A percentile compares a stretch with the other conserved stretches of the same genome.
Conservation (phyloP, 2,797 vertebrate species). For the Lophotriccus pileatus region DNA sequence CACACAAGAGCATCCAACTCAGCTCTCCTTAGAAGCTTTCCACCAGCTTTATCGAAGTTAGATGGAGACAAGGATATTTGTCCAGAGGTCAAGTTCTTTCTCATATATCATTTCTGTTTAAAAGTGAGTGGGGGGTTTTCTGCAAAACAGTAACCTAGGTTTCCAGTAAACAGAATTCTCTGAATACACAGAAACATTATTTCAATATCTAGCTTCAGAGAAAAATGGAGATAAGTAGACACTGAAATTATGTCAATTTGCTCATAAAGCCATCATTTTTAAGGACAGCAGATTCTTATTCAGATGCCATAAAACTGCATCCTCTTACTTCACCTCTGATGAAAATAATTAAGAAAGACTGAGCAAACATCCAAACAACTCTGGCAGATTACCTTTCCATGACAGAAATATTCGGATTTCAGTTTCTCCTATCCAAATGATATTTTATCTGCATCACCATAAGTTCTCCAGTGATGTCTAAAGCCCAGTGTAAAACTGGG, state of each 20-base stretch:
- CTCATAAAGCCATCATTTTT: background rate
- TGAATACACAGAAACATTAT: background rate
- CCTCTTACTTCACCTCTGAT: background rate
- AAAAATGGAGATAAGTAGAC: background rate
- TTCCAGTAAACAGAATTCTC: background rate
- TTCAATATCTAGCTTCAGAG: background rate
- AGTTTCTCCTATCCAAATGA: background rate
- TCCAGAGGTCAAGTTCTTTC: conserved; percentile 20
- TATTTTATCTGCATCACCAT: background rate
- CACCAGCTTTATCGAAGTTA: background rate
- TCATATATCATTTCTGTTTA: background rate
- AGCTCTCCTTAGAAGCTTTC: background rate
- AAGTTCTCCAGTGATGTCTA: background rate
- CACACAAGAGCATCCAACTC: background rate
- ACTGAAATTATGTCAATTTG: background rate
- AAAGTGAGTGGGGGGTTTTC: background rate
- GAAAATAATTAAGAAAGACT: background rate
- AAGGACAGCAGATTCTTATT: background rate
- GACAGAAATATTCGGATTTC: background rate
- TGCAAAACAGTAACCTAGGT: background rate
- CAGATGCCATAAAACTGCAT: background rate
- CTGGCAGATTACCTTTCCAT: background rate
- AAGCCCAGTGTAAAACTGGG: background rate
- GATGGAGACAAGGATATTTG: conserved; percentile 1
- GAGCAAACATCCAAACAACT: background rate